A percentile compares a stretch with the other conserved stretches of the same genome.
phyloP scores from a whole-genome alignment of 2,888 invertebrate genomes.

The Theodoxus fluviatilis region DNA sequence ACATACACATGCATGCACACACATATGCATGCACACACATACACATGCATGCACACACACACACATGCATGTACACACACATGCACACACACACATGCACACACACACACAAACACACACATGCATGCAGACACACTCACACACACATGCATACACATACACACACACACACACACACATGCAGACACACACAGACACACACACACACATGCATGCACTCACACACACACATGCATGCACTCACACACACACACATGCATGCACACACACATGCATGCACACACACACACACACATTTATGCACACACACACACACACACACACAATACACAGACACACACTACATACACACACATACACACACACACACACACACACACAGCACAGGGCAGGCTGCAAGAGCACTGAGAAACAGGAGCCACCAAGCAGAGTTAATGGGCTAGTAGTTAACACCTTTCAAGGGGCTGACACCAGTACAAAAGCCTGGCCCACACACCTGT shows the following conservation, averaged over 20 bases:
- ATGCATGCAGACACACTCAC: not conserved
- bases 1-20: not conserved
- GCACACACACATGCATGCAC: not conserved
- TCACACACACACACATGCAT: conserved; percentile 3
- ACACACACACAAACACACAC: not conserved
- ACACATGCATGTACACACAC: conserved; percentile 5
- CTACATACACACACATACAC: conserved; percentile 9
- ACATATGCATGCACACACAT: not conserved
- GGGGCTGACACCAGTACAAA: not conserved
- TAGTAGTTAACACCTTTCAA: not conserved
- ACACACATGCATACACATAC: not conserved
- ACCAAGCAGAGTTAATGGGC: not conserved
- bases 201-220: not conserved
- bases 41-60: not conserved
- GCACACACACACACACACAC: not conserved
- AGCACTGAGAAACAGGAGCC: not conserved
- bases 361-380: conserved; percentile 5
- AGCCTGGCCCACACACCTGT: not conserved
- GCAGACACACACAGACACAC: conserved; percentile 16
- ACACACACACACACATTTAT: not conserved
- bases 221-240: no score
- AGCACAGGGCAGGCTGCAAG: not conserved
- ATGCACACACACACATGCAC: conserved; percentile 15
- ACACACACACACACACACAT: conserved; percentile 13
- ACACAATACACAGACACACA: not conserved